phyloP scores from a whole-genome alignment of 2,888 invertebrate species.

The Chorisops tibialis region DNA sequence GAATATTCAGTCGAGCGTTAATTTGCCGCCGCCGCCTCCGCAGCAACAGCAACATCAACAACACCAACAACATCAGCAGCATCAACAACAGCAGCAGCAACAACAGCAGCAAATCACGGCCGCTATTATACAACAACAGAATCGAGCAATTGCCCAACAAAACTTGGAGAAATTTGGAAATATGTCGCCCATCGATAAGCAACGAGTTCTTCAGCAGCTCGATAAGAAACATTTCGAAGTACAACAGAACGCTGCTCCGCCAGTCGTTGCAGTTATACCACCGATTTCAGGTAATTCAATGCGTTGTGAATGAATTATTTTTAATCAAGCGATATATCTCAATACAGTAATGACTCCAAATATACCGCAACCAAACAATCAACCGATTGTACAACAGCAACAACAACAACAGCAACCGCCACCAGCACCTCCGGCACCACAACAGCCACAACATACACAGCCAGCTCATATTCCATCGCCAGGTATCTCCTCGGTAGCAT shows the following conservation, averaged over 20 bases:
- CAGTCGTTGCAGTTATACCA: not conserved
- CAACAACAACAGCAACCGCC: slow-evolving; percentile 5
- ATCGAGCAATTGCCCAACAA: slow-evolving; percentile 59
- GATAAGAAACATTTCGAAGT: slow-evolving; percentile 51
- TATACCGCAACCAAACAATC: slow-evolving; percentile 6
- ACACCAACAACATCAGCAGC: slow-evolving; percentile 40
- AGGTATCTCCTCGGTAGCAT: slow-evolving; percentile 8
- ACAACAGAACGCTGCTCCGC: slow-evolving; percentile 28
- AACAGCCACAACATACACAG: slow-evolving; percentile 1
- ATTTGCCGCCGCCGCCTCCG: slow-evolving; percentile 37
- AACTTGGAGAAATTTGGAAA: slow-evolving; percentile 62
- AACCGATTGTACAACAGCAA: not conserved
- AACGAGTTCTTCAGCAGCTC: slow-evolving; percentile 56
- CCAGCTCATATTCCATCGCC: slow-evolving; percentile 17
- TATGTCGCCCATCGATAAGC: slow-evolving; percentile 57
- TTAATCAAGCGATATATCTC: no score
- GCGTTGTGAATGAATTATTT: not conserved
- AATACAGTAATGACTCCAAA: not conserved
- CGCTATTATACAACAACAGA: slow-evolving; percentile 65
- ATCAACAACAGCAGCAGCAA: slow-evolving; percentile 53
- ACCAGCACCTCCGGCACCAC: not conserved
- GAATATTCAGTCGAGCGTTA: not conserved
- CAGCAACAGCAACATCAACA: slow-evolving; percentile 47
- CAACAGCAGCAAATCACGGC: slow-evolving; percentile 65
- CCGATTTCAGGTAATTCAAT: slow-evolving; percentile 5